A percentile compares a stretch with the other conserved stretches of the same genome.
phyloP scores from a whole-genome alignment of 2,888 invertebrate species.

The Zele albiditarsus region DNA sequence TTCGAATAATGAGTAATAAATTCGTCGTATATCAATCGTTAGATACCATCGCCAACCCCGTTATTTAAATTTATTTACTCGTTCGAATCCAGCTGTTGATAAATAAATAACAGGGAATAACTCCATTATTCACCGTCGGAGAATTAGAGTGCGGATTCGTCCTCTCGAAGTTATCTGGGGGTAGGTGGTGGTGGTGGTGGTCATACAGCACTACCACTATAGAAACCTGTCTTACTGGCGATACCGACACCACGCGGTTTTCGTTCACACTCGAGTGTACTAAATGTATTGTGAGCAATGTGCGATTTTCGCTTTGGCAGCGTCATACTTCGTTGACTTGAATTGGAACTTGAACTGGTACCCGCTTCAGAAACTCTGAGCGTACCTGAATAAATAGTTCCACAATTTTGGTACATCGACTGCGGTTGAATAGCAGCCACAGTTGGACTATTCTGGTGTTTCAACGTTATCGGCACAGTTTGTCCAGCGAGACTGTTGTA shows the following conservation, averaged over 20 bases:
- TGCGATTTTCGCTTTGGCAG: constrained; percentile 68
- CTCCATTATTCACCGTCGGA: background rate
- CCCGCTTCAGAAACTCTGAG: constrained; percentile 69
- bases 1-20: background rate
- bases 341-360: constrained; percentile 68
- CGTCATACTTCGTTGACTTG: constrained; percentile 70
- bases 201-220: constrained; percentile 71
- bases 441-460: constrained; percentile 65
- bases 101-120: constrained; percentile 7
- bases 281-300: constrained; percentile 70
- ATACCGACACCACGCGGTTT: constrained; percentile 58
- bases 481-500: constrained; percentile 68
- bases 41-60: background rate
- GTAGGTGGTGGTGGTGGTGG: constrained; percentile 69
- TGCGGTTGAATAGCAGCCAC: constrained; percentile 70
- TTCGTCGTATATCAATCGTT: background rate
- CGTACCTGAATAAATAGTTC: constrained; percentile 70
- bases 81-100: background rate
- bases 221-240: constrained; percentile 63
- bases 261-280: constrained; percentile 69
- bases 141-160: constrained; percentile 63
- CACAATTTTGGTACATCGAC: constrained; percentile 69
- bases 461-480: constrained; percentile 70
- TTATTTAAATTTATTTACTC: background rate
- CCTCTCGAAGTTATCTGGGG: constrained; percentile 66